phyloP scores from a whole-genome alignment of 2,113 vertebrate species.

The Turdus rufiventris region DNA sequence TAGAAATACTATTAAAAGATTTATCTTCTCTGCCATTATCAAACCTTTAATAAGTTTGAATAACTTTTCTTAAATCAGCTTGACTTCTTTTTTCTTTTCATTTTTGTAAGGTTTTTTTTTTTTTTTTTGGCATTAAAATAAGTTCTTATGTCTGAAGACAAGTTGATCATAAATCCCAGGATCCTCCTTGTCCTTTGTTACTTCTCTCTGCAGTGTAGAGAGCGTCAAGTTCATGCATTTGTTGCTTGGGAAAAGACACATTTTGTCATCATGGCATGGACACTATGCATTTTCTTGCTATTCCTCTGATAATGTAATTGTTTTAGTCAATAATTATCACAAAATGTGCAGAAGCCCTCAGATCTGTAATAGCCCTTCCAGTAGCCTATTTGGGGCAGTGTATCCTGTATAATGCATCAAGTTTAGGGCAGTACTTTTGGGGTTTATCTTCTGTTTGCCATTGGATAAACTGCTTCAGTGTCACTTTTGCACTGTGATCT shows the following conservation, averaged over 20 bases:
- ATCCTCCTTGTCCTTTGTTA: neutral
- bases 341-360: neutral
- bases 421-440: neutral
- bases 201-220: neutral
- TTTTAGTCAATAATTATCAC: neutral
- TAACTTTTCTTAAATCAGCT: neutral
- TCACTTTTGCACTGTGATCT: neutral
- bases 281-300: neutral
- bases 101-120: neutral
- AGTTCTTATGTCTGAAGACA: neutral
- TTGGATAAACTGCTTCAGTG: neutral
- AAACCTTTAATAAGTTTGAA: conserved; percentile 11
- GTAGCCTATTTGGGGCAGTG: neutral
- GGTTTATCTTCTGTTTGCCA: neutral
- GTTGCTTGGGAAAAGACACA: neutral
- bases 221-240: neutral
- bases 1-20: conserved; percentile 29
- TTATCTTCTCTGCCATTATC: conserved; percentile 17
- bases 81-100: neutral
- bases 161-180: neutral
- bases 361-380: neutral
- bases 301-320: neutral
- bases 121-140: neutral
- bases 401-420: neutral
- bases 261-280: neutral